phyloP scores from a whole-genome alignment of 2,113 vertebrate genomes.

The Mesembrinibis cayennensis region DNA sequence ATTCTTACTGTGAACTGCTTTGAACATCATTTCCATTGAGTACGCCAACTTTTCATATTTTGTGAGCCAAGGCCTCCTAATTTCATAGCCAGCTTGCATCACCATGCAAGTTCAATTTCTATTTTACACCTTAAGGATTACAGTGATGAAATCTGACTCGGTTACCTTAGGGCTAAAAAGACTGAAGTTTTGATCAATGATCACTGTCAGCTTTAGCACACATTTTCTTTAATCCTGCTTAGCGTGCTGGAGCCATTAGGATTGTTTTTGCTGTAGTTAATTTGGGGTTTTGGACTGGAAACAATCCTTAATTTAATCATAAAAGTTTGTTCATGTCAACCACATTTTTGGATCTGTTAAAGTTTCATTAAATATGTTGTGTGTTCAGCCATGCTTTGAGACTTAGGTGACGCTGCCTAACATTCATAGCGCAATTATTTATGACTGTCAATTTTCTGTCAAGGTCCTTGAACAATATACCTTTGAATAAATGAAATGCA shows the following conservation, averaged over 20 bases:
- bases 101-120: slow-evolving; percentile 58
- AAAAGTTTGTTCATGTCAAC: slow-evolving; percentile 1
- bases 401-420: background rate
- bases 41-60: slow-evolving; percentile 60
- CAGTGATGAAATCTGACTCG: slow-evolving; percentile 60
- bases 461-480: background rate
- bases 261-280: slow-evolving; percentile 38
- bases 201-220: slow-evolving; percentile 41
- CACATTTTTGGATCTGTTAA: background rate
- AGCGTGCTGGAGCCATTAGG: background rate
- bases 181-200: slow-evolving; percentile 45
- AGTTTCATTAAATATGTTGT: background rate
- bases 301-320: slow-evolving; percentile 45
- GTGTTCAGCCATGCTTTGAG: background rate
- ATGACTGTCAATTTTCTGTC: background rate
- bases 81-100: slow-evolving; percentile 73
- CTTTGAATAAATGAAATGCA: background rate
- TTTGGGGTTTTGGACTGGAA: slow-evolving; percentile 11
- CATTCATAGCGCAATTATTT: background rate
- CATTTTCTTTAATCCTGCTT: slow-evolving; percentile 40
- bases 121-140: slow-evolving; percentile 51
- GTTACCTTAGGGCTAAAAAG: slow-evolving; percentile 43
- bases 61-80: slow-evolving; percentile 62
- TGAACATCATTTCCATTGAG: slow-evolving; percentile 68
- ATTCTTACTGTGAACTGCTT: slow-evolving; percentile 56